Conservation (phyloP, 2,797 vertebrate species). For the Clarias fuscus region DNA sequence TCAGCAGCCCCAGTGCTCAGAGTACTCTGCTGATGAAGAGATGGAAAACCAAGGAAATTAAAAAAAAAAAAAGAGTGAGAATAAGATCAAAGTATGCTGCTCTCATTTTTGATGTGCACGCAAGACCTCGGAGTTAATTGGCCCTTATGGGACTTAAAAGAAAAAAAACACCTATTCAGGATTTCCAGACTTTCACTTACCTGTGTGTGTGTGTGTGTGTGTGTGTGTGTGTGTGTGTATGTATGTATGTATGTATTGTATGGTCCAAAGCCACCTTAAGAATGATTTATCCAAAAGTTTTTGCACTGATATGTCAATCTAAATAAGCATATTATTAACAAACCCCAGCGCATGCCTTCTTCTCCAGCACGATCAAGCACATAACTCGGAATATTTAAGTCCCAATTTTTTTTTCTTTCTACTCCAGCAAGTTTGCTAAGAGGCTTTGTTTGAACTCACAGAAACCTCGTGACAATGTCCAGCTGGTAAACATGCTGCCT, state of each 20-base stretch:
- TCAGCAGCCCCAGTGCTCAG: conserved; percentile 59
- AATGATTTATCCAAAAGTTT: not conserved
- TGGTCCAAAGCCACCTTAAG: not conserved
- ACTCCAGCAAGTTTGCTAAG: not conserved
- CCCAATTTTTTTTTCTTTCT: not conserved
- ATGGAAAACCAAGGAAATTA: not conserved
- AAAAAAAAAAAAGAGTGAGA: not conserved
- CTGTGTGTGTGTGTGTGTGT: not conserved
- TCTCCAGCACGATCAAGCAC: not conserved
- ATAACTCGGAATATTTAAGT: not conserved
- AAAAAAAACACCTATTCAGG: conserved; percentile 17
- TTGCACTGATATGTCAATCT: conserved; percentile 11
- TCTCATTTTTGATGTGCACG: conserved; percentile 30
- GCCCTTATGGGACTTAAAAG: not conserved
- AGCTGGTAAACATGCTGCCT: conserved; percentile 20
- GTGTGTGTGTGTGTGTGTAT: not conserved
- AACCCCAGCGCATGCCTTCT: not conserved
- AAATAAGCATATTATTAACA: not conserved
- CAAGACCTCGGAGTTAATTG: conserved; percentile 28
- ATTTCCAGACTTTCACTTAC: conserved; percentile 19
- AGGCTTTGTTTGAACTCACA: conserved; percentile 7
- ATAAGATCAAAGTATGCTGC: conserved; percentile 35
- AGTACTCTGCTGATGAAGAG: conserved; percentile 24
- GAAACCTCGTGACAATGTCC: conserved; percentile 21
- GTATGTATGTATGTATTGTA: not conserved